Percentiles rank a stretch among this genome's conserved stretches.
Evolutionary conservation across 2,113 vertebrate genomes (phyloP).

Genomic region (Petrocephalus zakoni): DNA sequence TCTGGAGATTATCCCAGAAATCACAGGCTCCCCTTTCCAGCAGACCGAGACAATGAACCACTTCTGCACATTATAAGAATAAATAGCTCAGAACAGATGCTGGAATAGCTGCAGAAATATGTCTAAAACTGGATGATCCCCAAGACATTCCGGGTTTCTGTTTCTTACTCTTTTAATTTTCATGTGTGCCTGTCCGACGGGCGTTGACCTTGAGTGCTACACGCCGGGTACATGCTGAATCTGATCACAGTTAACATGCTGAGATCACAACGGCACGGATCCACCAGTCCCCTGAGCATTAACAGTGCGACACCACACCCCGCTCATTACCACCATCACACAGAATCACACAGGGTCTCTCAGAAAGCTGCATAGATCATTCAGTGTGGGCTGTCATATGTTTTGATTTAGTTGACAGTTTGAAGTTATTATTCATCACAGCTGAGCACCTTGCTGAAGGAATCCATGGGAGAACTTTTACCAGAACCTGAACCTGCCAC

Average conservation of each 20-base stretch:
- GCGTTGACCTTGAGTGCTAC: neutral
- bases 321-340: neutral
- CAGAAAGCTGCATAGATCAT: neutral
- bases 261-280: neutral
- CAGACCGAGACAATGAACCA: neutral
- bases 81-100: neutral
- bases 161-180: neutral
- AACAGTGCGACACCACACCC: neutral
- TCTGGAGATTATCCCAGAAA: neutral
- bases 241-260: neutral
- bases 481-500: neutral
- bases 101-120: neutral
- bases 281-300: neutral
- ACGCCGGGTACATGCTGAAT: neutral
- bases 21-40: neutral
- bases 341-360: neutral
- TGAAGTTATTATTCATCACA: neutral
- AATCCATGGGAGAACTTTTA: neutral
- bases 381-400: neutral
- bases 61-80: neutral
- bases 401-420: neutral
- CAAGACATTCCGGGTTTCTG: neutral
- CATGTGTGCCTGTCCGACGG: neutral
- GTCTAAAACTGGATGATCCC: neutral
- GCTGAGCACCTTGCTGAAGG: neutral